Conservation (phyloP, 2,113 vertebrate genomes). For the Turdus rufiventris region DNA sequence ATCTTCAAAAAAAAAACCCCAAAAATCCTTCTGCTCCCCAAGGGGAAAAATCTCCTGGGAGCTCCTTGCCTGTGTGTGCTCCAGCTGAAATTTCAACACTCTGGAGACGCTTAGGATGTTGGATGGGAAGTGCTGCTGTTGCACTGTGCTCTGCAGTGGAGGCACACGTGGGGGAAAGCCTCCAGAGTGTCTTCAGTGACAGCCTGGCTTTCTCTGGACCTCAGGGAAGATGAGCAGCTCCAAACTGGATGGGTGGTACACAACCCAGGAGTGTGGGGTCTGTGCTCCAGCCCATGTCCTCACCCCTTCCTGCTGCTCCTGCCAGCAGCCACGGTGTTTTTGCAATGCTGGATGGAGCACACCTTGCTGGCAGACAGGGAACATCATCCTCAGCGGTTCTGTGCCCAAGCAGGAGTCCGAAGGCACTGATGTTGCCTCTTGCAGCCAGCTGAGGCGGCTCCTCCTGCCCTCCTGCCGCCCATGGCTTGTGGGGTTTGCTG, state of each 20-base stretch:
- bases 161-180: fast-evolving
- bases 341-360: fast-evolving
- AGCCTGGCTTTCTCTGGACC: background rate
- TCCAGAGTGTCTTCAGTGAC: no score
- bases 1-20: background rate
- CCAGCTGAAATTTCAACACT: background rate
- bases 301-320: fast-evolving
- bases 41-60: background rate
- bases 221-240: background rate
- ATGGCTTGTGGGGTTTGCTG: fast-evolving
- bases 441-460: background rate
- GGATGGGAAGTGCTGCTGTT: fast-evolving
- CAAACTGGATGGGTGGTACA: background rate
- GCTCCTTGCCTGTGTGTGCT: background rate
- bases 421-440: background rate
- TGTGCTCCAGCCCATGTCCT: background rate
- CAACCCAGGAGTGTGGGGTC: fast-evolving
- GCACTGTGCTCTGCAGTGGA: fast-evolving
- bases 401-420: background rate
- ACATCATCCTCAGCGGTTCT: background rate
- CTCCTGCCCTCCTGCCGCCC: background rate
- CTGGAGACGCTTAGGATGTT: background rate
- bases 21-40: background rate
- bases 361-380: background rate
- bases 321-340: fast-evolving